Evolutionary conservation across 2,113 vertebrate species (phyloP).

Genomic region (Ctenodactylus gundi): DNA sequence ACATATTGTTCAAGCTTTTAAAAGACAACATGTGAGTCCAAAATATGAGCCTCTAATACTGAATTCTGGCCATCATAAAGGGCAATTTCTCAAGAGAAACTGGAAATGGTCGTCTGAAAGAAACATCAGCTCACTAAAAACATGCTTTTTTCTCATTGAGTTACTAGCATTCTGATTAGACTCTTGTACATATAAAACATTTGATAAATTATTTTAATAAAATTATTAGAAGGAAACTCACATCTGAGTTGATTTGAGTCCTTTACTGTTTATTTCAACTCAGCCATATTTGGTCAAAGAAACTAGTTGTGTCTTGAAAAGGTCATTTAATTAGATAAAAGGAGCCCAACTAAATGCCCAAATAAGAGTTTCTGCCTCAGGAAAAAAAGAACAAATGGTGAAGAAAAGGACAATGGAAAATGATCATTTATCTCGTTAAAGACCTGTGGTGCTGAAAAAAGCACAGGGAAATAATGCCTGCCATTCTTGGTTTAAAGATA

Average conservation of each 20-base stretch:
- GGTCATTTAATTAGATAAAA: not conserved
- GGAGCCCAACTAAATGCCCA: not conserved
- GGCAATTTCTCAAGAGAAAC: not conserved
- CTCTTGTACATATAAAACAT: not conserved
- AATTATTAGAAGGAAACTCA: not conserved
- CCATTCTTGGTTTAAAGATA: not conserved
- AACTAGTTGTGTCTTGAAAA: not conserved
- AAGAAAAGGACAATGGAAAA: not conserved
- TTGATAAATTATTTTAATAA: not conserved
- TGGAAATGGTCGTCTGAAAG: not conserved
- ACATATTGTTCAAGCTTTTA: not conserved
- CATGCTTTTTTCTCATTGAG: not conserved
- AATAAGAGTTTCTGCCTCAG: not conserved
- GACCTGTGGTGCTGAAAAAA: not conserved
- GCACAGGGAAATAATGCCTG: not conserved
- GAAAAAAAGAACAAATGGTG: not conserved
- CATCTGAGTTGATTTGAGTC: not conserved
- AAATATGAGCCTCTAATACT: not conserved
- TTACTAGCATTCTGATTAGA: not conserved
- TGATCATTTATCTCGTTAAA: not conserved
- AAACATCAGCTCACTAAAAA: not conserved
- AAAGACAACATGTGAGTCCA: not conserved
- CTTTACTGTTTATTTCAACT: not conserved
- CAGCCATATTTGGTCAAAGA: not conserved
- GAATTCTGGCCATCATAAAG: not conserved